Base-by-base conservation (phyloP, 2,888 invertebrate genomes). In the Dynastes tityus region DNA sequence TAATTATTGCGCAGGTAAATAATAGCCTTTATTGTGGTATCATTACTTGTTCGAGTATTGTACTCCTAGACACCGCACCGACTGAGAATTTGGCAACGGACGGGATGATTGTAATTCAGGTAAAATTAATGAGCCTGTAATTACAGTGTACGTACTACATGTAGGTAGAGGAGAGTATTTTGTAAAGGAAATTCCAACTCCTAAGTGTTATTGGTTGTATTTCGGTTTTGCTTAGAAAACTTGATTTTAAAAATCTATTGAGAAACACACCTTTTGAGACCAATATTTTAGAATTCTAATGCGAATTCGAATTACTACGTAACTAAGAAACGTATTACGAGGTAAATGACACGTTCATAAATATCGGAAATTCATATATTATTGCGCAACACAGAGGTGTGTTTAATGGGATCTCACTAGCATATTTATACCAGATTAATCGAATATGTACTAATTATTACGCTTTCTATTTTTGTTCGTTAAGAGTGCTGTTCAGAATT, bases 11-110 rank as follows among this genome's bases (percentile, higher is more conserved):
- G 49, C 49, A 49, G 68, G 45, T 68, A 49, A 68, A 68, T 68
- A 68, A 68, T 51, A 51, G 27, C 27, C 49, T 68, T 37, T 49
- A 68, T 51, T 68, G 29, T 68, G 22, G 22, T 68, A 49, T 45
- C 8, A 45, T 68, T 68, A 68, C 68, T 64, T 55, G 64, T 0
- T 49, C 49, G 45, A 68, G 45, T 68, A 68, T 79, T 84, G 82
- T 84, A 82, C 37, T 71, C 37, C 6, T 55, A 37, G 71, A 58
- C 40, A 58, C 58, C 61, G 37, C 40, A 58, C 58, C 61, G 37
- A 16, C 29, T 45, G 29, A 61, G 61, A 73, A 73, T 73, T 73
- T 55, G 58, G 73, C 73, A 73, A 73, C 61, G 58, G 61, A 61
- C 73, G 22, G n/a, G 40, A 61, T 61, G 51, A 37, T 71, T 71